Conservation (phyloP, 2,113 vertebrate genomes). For the Lasiurus borealis region DNA sequence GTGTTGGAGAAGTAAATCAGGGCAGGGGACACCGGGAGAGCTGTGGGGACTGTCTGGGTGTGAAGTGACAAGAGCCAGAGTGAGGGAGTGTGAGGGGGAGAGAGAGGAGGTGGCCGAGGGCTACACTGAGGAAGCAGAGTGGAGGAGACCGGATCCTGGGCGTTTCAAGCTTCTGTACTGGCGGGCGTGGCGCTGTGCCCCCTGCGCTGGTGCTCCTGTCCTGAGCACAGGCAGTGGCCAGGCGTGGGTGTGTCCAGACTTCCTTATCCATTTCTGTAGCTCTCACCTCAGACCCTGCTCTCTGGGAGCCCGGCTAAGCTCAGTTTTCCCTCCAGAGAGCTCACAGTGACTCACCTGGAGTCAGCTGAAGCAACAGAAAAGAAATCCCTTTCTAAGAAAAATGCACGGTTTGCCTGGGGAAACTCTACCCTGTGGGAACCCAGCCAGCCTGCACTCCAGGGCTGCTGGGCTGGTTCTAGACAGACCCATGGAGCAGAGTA, state of each 20-base stretch:
- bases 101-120: not conserved
- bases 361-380: not conserved
- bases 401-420: not conserved
- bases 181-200: fast-evolving
- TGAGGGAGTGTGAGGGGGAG: not conserved
- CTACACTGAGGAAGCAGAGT: not conserved
- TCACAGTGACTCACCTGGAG: not conserved
- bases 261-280: not conserved
- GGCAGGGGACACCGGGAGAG: not conserved
- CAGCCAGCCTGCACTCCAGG: too few species aligned
- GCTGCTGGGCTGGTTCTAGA: not conserved
- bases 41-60: not conserved
- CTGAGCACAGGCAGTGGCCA: fast-evolving
- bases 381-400: not conserved
- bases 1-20: not conserved
- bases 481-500: not conserved
- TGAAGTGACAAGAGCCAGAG: not conserved
- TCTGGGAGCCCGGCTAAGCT: not conserved
- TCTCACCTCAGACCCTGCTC: not conserved
- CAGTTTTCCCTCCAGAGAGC: not conserved
- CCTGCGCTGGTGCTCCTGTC: not conserved
- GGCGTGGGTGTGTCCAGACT: not conserved
- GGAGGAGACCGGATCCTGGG: not conserved
- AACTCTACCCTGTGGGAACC: not conserved
- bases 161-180: too few species aligned